Percentiles rank a stretch among this genome's conserved stretches.
Evolutionary conservation across 1,140 invertebrate species (phyloP).

Genomic region (Leptinotarsa lineolata): DNA sequence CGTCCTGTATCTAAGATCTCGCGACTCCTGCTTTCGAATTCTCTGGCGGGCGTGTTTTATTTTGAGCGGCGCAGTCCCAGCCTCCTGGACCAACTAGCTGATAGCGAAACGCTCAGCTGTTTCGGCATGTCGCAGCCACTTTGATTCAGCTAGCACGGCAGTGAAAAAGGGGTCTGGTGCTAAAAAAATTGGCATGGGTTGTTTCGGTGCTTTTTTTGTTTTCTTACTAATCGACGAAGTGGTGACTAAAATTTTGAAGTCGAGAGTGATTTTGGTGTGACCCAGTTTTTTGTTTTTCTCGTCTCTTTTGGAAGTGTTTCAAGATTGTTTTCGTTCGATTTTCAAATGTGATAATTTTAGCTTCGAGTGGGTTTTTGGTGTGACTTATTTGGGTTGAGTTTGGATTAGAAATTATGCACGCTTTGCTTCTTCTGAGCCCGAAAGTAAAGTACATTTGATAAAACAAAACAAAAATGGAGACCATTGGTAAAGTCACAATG

Average conservation of each 20-base stretch:
- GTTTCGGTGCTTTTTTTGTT: background rate
- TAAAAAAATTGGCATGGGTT: no score
- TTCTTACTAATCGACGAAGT: background rate
- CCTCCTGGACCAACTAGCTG: constrained; percentile 4
- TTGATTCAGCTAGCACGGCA: constrained; percentile 16
- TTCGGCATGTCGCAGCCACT: constrained; percentile 37
- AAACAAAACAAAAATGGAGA: no score
- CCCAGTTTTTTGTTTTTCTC: background rate
- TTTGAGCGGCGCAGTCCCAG: constrained; percentile 12
- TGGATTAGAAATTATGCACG: background rate
- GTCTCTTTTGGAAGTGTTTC: background rate
- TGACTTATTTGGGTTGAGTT: background rate
- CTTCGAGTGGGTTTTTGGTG: background rate
- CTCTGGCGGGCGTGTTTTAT: constrained; percentile 16
- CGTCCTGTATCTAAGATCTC: background rate
- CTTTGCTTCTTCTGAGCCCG: no score
- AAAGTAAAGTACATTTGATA: no score
- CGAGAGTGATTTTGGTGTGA: background rate
- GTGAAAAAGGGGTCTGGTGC: background rate
- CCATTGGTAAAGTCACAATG: no score
- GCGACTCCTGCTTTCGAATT: constrained; percentile 8
- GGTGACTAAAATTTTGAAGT: background rate
- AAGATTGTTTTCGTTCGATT: background rate
- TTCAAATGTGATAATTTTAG: background rate
- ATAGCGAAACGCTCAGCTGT: constrained; percentile 38